Percentiles rank a stretch among this genome's conserved stretches.
phyloP scores from a whole-genome alignment of 1,140 invertebrate genomes.

The Drosophila equinoxialis region DNA sequence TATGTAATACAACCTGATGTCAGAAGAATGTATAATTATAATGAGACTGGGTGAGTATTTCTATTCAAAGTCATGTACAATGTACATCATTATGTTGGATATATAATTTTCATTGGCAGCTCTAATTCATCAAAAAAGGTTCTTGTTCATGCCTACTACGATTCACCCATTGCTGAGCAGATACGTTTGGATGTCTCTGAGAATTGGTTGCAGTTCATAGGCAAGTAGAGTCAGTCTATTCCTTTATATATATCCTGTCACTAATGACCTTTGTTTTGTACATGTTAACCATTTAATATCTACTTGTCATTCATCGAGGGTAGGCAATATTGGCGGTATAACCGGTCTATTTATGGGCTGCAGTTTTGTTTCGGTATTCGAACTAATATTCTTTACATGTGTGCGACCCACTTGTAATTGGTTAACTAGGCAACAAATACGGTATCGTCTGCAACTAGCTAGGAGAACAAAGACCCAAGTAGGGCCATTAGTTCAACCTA shows the following conservation, averaged over 20 bases:
- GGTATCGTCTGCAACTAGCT: slow-evolving; percentile 36
- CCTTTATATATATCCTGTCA: slow-evolving; percentile 1
- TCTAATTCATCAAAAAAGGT: slow-evolving; percentile 37
- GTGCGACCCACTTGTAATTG: slow-evolving; percentile 75
- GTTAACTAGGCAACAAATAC: slow-evolving; percentile 63
- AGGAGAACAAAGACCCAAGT: slow-evolving; percentile 12
- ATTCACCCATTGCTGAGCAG: slow-evolving; percentile 84
- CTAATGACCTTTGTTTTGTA: slow-evolving; percentile 27
- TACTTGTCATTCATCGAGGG: slow-evolving; percentile 18
- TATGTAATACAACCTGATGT: slow-evolving; percentile 58
- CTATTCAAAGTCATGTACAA: not conserved
- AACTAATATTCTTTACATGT: slow-evolving; percentile 85
- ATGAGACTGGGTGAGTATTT: slow-evolving; percentile 47
- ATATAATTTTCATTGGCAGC: slow-evolving; percentile 14
- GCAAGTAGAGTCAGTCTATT: slow-evolving; percentile 35
- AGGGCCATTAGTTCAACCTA: slow-evolving; percentile 53
- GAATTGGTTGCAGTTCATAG: slow-evolving; percentile 83
- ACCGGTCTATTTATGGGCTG: slow-evolving; percentile 87
- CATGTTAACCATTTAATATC: not conserved
- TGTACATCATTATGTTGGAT: not conserved
- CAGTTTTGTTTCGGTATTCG: slow-evolving; percentile 87
- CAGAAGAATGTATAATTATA: slow-evolving; percentile 13
- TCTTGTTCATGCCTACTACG: slow-evolving; percentile 85
- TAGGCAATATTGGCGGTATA: slow-evolving; percentile 87
- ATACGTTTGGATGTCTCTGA: slow-evolving; percentile 85